A percentile compares a stretch with the other conserved stretches of the same genome.
These are phyloP conservation scores for Diacarnus erythraeanus DNA, from an alignment of 37 sponge, comb jelly and placozoan genomes.

Conservation along the genomic window DNA sequence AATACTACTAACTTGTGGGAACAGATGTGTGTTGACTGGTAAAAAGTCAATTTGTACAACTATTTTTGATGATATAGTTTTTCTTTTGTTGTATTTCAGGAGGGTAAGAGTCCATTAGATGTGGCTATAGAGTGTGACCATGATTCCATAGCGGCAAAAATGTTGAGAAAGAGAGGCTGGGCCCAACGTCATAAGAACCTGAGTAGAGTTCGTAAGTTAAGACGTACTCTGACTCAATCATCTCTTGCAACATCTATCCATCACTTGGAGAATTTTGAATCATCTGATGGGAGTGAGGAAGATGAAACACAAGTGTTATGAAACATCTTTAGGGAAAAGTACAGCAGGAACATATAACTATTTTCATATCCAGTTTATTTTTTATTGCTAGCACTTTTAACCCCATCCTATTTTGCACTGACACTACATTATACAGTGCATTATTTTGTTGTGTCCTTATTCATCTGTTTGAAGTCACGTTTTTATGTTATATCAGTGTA, in stretches of 20 bases:
- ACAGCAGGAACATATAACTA: too few species aligned
- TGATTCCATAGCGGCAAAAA: not conserved
- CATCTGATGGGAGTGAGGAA: slow-evolving; percentile 3
- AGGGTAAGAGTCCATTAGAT: slow-evolving; percentile 16
- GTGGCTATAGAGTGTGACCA: slow-evolving; percentile 17
- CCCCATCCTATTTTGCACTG: not conserved
- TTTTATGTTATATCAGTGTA: not conserved
- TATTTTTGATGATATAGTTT: not conserved
- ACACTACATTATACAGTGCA: not conserved
- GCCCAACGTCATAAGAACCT: not conserved
- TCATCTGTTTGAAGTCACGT: not conserved
- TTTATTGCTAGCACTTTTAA: not conserved
- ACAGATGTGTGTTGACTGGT: too few species aligned
- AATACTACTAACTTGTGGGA: too few species aligned
- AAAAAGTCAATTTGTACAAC: not conserved
- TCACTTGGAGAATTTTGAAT: not conserved
- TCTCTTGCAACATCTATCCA: not conserved
- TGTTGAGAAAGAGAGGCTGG: slow-evolving; percentile 20
- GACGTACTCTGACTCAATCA: not conserved
- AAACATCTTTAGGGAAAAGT: not conserved
- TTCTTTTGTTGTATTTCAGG: not conserved
- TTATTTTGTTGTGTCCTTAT: not conserved
- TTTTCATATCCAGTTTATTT: not conserved
- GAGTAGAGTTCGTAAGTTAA: not conserved
- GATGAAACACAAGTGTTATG: not conserved